Base-by-base conservation (phyloP, 2,113 vertebrate species). In the Catagonus wagneri region DNA sequence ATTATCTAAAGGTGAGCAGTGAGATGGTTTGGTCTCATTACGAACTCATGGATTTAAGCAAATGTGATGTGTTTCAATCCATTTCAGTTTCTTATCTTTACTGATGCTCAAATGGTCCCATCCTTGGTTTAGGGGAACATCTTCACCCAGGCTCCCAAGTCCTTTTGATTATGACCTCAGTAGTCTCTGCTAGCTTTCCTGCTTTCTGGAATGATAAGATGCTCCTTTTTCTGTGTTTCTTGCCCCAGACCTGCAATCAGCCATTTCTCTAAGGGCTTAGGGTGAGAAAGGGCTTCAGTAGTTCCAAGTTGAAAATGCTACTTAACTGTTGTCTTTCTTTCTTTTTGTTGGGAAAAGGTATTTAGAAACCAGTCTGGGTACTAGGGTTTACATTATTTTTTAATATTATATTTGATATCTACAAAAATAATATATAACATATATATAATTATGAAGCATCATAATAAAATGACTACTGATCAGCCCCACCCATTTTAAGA, bases 81-180 rank as follows among this genome's bases (percentile, higher is more conserved):
- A 32, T 87, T 92, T 95, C 39, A 20, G 50, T 68, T 95, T 92
- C 8, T 96, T 91, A n/a, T 76, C 36, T 60, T 93, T 84, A 25
- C 32, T 27, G 29, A 56, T 71, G 50, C 60, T 95, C 32, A 71
- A 8, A 75, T 65, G 66, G 29, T 87, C 76, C 75, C 13, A 69
- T 79, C 50, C 94, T 65, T 87, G 44, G 76, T 60, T 84, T 92
- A 60, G 71, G 75, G 34, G 54, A 79, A 50, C 29, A 71, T 96
- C 23, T 83, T 95, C 20, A 92, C 1, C 60, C 92, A 65, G 81
- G 81, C 58, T 94, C 9, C 27, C 2, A 15, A 56, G 44, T 66
- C 61, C 66, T 84, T 94, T 83, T 44, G 34, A 22, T 75, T 44
- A 52, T 61, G 65, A 65, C 27, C 22, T 39, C 32, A 25, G 29